Conservation (phyloP, 2,888 invertebrate genomes). For the Steinernema scapterisci region DNA sequence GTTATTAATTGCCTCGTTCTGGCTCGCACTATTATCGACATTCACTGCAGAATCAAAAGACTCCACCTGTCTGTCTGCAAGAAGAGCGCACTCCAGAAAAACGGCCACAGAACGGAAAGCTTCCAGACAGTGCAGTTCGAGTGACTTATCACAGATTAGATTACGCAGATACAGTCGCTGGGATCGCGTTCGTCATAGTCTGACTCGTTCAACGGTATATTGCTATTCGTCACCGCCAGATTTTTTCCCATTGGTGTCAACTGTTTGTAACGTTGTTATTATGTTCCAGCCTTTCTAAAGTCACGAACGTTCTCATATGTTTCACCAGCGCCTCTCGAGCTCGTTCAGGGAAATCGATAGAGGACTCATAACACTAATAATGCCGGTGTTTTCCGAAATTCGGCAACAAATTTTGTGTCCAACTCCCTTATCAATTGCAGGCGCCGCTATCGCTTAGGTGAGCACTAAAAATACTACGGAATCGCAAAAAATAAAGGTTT, state of each 20-base stretch:
- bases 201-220: neutral
- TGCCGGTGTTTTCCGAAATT: too few species aligned
- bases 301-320: constrained; percentile 15
- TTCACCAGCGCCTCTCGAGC: neutral
- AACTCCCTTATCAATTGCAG: too few species aligned
- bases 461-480: neutral
- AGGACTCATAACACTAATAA: neutral
- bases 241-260: neutral
- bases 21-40: neutral
- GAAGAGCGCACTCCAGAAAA: neutral
- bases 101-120: neutral
- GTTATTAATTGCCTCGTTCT: neutral
- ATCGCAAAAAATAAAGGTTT: neutral
- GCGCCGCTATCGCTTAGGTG: neutral
- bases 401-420: too few species aligned
- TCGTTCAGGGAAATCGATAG: constrained; percentile 18
- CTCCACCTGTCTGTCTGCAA: constrained; percentile 25
- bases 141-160: constrained; percentile 28
- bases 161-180: constrained; percentile 1
- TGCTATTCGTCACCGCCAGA: neutral
- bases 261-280: constrained; percentile 10
- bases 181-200: neutral
- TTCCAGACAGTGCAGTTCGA: neutral
- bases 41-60: neutral
- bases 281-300: neutral